These are phyloP conservation scores for Elysia crispata DNA, from an alignment of 2,888 invertebrate species.

Conservation along the genomic window DNA sequence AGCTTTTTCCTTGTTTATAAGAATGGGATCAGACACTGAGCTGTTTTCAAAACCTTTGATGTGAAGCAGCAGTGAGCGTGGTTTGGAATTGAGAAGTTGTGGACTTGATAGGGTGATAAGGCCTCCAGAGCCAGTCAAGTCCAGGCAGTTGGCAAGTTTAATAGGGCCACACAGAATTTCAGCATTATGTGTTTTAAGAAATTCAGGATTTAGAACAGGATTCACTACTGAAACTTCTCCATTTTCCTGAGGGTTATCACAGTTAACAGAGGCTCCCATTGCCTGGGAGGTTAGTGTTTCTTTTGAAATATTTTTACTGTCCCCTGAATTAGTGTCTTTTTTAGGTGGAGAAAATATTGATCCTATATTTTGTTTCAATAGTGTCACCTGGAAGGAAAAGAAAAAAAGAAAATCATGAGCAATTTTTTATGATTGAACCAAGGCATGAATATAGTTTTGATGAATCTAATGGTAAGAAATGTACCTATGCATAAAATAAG, in stretches of 20 bases:
- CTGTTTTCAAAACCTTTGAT: conserved; percentile 69
- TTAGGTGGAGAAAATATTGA: conserved; percentile 73
- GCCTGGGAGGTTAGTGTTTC: background rate
- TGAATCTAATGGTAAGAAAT: too few species aligned
- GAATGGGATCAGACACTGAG: conserved; percentile 33
- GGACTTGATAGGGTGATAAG: conserved; percentile 92
- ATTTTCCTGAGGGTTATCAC: background rate
- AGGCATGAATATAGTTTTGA: too few species aligned
- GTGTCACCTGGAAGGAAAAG: conserved; percentile 81
- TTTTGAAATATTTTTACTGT: conserved; percentile 16
- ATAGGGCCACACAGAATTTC: conserved; percentile 94
- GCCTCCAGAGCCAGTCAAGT: conserved; percentile 90
- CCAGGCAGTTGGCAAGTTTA: conserved; percentile 87
- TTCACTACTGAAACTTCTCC: conserved; percentile 12
- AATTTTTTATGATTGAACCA: too few species aligned
- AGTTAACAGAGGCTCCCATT: too few species aligned
- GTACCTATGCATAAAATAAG: too few species aligned
- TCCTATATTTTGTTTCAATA: conserved; percentile 84
- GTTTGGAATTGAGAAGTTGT: conserved; percentile 72
- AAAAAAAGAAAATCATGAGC: conserved; percentile 4
- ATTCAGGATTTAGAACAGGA: conserved; percentile 80
- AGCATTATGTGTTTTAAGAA: conserved; percentile 90
- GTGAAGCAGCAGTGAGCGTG: conserved; percentile 74
- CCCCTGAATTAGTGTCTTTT: background rate
- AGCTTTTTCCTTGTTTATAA: conserved; percentile 39